Percentiles rank a stretch among this genome's conserved stretches.
phyloP scores from a whole-genome alignment of 2,888 invertebrate species.

The Pachycephus smyrnensis region DNA sequence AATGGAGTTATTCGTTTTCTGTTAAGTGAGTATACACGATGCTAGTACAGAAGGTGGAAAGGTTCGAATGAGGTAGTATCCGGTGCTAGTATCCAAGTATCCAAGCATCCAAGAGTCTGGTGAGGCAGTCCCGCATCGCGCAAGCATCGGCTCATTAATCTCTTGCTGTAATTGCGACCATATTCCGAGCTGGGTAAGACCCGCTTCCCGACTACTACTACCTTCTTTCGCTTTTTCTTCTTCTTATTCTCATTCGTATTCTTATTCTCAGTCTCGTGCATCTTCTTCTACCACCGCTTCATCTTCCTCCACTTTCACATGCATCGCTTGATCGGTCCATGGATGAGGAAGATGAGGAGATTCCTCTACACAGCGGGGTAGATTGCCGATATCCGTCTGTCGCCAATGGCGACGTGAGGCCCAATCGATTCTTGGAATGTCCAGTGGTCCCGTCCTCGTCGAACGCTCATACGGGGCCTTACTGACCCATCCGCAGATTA shows the following conservation, averaged over 20 bases:
- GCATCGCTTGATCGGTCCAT: constrained; percentile 38
- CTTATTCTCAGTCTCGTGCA: constrained; percentile 12
- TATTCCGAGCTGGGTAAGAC: constrained; percentile 55
- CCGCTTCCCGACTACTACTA: constrained; percentile 30
- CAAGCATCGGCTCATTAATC: constrained; percentile 62
- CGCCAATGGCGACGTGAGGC: constrained; percentile 17
- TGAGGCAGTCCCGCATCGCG: constrained; percentile 54
- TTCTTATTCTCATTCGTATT: constrained; percentile 12
- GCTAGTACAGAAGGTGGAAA: neutral
- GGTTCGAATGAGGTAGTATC: neutral
- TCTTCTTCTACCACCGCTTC: constrained; percentile 21
- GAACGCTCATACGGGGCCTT: neutral
- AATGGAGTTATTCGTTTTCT: neutral
- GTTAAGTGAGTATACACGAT: neutral
- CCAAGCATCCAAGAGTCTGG: constrained; percentile 28
- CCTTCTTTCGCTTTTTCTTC: constrained; percentile 16
- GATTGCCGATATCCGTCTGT: constrained; percentile 45
- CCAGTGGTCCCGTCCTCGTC: neutral
- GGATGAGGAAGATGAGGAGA: constrained; percentile 25
- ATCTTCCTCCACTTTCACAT: constrained; percentile 29
- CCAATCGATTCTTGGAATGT: constrained; percentile 1
- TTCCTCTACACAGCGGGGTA: constrained; percentile 35
- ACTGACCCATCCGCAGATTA: neutral
- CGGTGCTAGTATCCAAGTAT: neutral
- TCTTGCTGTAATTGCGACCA: constrained; percentile 60